Conservation (phyloP, 2,888 invertebrate genomes). For the Serrognathus titanus region DNA sequence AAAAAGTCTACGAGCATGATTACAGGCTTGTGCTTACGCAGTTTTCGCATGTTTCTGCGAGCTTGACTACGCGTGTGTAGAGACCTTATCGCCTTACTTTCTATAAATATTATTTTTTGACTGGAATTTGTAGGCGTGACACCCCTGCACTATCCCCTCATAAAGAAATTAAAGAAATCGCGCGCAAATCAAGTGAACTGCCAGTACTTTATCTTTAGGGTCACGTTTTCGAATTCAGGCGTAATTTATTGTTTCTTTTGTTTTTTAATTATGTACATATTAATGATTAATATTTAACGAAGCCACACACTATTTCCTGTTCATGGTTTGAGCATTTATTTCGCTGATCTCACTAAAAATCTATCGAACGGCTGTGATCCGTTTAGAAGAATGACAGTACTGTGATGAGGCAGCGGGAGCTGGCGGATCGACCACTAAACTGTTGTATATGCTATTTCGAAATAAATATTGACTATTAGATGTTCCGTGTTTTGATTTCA, state of each 20-base stretch:
- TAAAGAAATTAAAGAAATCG: too few species aligned
- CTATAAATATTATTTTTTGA: too few species aligned
- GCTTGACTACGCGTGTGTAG: too few species aligned
- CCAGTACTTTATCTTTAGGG: too few species aligned
- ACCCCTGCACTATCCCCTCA: too few species aligned
- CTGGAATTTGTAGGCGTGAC: too few species aligned
- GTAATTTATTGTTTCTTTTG: constrained; percentile 13
- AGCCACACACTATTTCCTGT: constrained; percentile 19
- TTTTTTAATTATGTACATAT: constrained; percentile 1
- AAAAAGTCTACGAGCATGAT: too few species aligned
- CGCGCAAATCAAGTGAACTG: too few species aligned
- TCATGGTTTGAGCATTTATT: constrained; percentile 21
- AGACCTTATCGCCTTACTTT: too few species aligned
- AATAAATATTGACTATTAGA: constrained; percentile 21
- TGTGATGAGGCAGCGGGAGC: constrained; percentile 30
- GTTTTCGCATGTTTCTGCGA: too few species aligned
- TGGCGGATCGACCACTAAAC: constrained; percentile 34
- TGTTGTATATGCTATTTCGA: constrained; percentile 31
- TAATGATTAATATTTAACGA: neutral
- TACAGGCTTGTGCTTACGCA: too few species aligned
- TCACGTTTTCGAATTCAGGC: neutral
- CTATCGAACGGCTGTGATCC: constrained; percentile 36
- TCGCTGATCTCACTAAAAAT: constrained; percentile 36
- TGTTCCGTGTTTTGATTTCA: neutral
- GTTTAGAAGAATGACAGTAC: constrained; percentile 30